phyloP scores from a whole-genome alignment of 2,113 vertebrate species.

The Zapus hudsonius region DNA sequence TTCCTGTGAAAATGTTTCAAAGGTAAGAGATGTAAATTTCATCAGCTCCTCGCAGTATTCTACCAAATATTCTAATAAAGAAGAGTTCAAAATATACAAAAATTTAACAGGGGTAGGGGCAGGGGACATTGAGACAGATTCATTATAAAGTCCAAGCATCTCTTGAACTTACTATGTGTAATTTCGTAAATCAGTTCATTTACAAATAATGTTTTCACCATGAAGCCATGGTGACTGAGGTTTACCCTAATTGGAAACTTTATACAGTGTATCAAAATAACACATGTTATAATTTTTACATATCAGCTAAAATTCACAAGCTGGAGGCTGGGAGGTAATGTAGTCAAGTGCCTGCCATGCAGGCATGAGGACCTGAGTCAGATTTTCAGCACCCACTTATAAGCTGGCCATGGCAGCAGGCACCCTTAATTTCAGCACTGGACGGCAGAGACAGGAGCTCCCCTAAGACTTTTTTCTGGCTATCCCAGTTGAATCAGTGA shows the following conservation, averaged over 20 bases:
- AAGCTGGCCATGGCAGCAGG: too few relatives aligned
- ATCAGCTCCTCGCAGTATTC: not conserved
- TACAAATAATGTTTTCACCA: not conserved
- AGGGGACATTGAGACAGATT: not conserved
- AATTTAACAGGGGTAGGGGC: not conserved
- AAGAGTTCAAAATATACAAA: not conserved
- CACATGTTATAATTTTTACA: not conserved
- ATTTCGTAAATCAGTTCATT: not conserved
- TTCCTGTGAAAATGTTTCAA: slow-evolving; percentile 22
- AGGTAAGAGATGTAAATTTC: not conserved
- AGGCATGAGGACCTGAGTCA: too few relatives aligned
- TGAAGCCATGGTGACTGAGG: not conserved
- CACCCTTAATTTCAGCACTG: too few relatives aligned
- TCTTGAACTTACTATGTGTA: not conserved
- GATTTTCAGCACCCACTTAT: too few relatives aligned
- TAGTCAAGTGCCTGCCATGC: too few relatives aligned
- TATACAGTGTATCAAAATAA: not conserved
- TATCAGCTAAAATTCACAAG: not conserved
- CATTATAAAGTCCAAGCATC: not conserved
- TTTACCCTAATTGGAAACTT: too few relatives aligned
- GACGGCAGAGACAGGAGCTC: too few relatives aligned
- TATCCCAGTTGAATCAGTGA: too few relatives aligned
- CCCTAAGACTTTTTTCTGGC: too few relatives aligned
- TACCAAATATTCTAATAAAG: not conserved
- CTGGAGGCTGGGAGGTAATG: too few relatives aligned